Base-by-base conservation (phyloP, 2,113 vertebrate genomes). In the Scopus umbretta region DNA sequence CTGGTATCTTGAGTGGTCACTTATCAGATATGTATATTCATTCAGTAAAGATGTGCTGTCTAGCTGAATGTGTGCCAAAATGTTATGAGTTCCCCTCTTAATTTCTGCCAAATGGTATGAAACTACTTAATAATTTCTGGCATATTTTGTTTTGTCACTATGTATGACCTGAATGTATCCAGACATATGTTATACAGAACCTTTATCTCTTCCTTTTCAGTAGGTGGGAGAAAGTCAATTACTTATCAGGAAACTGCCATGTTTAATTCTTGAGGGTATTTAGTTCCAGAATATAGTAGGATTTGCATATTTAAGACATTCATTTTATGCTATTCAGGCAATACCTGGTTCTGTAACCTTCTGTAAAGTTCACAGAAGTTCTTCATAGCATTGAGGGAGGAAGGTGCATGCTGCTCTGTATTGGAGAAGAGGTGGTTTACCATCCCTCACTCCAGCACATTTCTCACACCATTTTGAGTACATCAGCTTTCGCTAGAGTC, bases 131-230 rank as follows among this genome's bases (percentile, higher is more conserved):
- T 79, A 90, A 86, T 95, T 84, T 88, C 80, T 80, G 56, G 34
- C 80, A 62, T 93, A 78, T 61, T 95, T 73, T 92, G 56, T 96
- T 97, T 96, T 94, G 80, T 93, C 90, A 81, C 49, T 78, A 4
- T 25, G 47, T 61, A 68, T 20, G 68, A 94, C 92, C 88, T 86
- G 85, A 90, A 56, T 16, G 27, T 78, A 86, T 92, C 59, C 74
- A 76, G 63, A 68, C 62, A 86, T 96, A 94, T 74, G 71, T 81
- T 88, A 23, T 29, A 80, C 11, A 59, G 27, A 86, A 40, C n/a
- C 68, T 93, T 90, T 88, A 74, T 85, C 59, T 92, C 23, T 75
- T 92, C 50, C 27, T 80, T 91, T 93, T 66, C 56, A 49, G 40
- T 86, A 36, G 52, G 52, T 70, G 82, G 80, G 34, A 90, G 40